Percentiles rank a stretch among this genome's conserved stretches.
Evolutionary conservation across 2,797 vertebrate species (phyloP).

Genomic region (Ceryle rudis): DNA sequence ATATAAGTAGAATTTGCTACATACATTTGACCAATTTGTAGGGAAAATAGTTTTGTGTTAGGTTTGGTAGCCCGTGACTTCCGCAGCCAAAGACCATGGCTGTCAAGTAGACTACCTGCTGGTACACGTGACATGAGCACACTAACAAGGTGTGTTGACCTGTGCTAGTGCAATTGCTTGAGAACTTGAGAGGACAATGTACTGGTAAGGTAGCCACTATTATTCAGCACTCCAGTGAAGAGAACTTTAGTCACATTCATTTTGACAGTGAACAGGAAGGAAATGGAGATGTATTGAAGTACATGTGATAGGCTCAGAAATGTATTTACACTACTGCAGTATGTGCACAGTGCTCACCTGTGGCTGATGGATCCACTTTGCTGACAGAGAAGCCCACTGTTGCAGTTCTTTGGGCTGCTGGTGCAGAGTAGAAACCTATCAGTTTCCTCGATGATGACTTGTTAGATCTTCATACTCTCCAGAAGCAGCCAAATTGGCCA

Average conservation of each 20-base stretch:
- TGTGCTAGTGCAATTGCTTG: neutral
- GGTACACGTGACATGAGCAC: rapidly evolving
- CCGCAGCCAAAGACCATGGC: neutral
- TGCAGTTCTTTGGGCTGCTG: neutral
- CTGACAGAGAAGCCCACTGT: rapidly evolving
- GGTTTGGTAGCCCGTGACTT: neutral
- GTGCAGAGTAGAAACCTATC: neutral
- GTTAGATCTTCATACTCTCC: neutral
- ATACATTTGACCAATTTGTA: rapidly evolving
- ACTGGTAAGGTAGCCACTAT: neutral
- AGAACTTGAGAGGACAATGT: neutral
- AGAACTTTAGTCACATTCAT: neutral
- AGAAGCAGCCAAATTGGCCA: neutral
- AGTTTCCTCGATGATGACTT: rapidly evolving
- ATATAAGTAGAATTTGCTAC: neutral
- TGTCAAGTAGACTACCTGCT: neutral
- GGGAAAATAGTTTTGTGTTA: neutral
- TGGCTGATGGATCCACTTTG: neutral
- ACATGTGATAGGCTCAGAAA: neutral
- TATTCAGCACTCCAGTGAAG: neutral
- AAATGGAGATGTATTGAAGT: neutral
- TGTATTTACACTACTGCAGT: neutral
- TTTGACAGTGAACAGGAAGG: neutral
- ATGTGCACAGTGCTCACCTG: neutral
- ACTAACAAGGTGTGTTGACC: neutral